Evolutionary conservation across 2,113 vertebrate genomes (phyloP).

Genomic region (Larimichthys crocea): DNA sequence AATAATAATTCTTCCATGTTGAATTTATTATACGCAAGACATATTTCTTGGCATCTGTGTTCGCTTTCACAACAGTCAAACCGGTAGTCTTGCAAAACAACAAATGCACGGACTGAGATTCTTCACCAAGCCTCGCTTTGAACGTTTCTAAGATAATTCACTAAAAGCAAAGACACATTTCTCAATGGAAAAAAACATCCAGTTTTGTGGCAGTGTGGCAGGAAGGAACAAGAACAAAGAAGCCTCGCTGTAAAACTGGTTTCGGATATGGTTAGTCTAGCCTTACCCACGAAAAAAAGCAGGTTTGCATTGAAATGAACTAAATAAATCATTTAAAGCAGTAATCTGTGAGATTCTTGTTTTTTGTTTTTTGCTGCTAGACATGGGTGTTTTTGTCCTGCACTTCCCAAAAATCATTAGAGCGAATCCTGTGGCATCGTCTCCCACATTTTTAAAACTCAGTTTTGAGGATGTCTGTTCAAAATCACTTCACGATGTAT

Average conservation of each 20-base stretch:
- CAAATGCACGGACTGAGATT: background rate
- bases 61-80: background rate
- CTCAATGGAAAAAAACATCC: slow-evolving; percentile 3
- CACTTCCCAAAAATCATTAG: slow-evolving; percentile 2
- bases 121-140: background rate
- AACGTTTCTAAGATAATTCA: slow-evolving; percentile 19
- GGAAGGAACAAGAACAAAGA: slow-evolving; percentile 55
- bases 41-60: slow-evolving; percentile 19
- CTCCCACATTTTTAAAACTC: background rate
- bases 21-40: slow-evolving; percentile 10
- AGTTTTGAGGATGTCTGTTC: background rate
- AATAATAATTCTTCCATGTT: background rate
- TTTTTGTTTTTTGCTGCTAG: background rate
- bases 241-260: slow-evolving; percentile 35
- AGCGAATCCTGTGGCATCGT: background rate
- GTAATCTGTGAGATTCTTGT: slow-evolving; percentile 2
- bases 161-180: slow-evolving; percentile 25
- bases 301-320: slow-evolving; percentile 11
- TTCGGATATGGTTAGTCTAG: slow-evolving; percentile 46
- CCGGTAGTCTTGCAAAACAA: background rate
- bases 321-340: slow-evolving; percentile 34
- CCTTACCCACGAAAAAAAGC: background rate
- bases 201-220: slow-evolving; percentile 42
- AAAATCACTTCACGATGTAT: background rate
- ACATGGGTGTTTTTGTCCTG: background rate